Conservation (phyloP, 1,140 invertebrate genomes). For the Drosophila bipectinata region DNA sequence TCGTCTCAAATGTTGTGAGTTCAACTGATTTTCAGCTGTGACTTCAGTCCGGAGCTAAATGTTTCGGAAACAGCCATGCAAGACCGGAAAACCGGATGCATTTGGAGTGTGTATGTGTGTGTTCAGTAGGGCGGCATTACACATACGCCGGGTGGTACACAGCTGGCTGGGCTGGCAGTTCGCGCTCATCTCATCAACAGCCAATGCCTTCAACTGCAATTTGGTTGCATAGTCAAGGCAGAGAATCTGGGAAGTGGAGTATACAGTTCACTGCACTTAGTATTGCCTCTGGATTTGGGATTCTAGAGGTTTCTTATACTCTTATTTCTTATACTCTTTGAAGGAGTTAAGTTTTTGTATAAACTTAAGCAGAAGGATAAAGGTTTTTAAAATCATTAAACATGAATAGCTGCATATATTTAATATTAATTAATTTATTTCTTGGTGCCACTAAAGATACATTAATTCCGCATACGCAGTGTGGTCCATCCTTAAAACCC, state of each 20-base stretch:
- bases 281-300: conserved; percentile 47
- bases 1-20: conserved; percentile 26
- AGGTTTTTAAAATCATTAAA: no score
- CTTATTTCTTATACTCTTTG: conserved; percentile 27
- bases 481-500: neutral
- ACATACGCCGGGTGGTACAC: conserved; percentile 58
- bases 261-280: conserved; percentile 64
- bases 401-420: no score
- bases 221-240: conserved; percentile 26
- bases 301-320: conserved; percentile 15
- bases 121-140: conserved; percentile 16
- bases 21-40: conserved; percentile 58
- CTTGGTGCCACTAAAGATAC: no score
- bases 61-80: conserved; percentile 73
- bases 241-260: conserved; percentile 4
- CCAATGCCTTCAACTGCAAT: conserved; percentile 48
- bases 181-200: conserved; percentile 67
- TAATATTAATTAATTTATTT: no score
- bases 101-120: neutral
- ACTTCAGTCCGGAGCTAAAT: conserved; percentile 51
- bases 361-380: neutral
- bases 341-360: neutral
- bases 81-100: conserved; percentile 48
- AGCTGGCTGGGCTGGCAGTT: conserved; percentile 40
- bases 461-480: no score